Evolutionary conservation across 2,113 vertebrate species (phyloP).

Genomic region (Petaurus breviceps): DNA sequence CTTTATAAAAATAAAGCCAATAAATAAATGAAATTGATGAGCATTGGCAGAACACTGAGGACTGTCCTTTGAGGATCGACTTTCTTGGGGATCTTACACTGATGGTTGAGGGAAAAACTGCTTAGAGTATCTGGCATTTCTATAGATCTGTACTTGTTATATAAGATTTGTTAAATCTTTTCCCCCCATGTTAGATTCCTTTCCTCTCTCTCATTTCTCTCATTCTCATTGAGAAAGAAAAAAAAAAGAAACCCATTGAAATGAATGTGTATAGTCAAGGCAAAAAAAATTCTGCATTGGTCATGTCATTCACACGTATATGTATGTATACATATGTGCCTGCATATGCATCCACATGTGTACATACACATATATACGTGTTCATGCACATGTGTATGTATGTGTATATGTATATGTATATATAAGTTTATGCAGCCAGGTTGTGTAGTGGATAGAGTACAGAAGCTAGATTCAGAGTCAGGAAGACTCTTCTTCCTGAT

Average conservation of each 20-base stretch:
- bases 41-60: background rate
- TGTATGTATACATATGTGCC: background rate
- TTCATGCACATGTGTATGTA: background rate
- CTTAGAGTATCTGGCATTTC: background rate
- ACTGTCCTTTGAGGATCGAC: background rate
- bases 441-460: background rate
- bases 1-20: slow-evolving; percentile 39
- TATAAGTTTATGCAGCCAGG: background rate
- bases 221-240: background rate
- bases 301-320: background rate
- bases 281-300: background rate
- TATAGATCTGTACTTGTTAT: background rate
- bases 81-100: background rate
- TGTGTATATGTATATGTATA: background rate
- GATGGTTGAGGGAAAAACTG: background rate
- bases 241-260: background rate
- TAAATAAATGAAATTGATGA: background rate
- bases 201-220: background rate
- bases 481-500: background rate
- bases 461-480: background rate
- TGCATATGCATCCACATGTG: background rate
- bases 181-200: background rate
- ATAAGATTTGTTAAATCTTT: background rate
- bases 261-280: background rate
- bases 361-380: background rate